phyloP scores from a whole-genome alignment of 2,113 vertebrate species.

The Geothlypis trichas region DNA sequence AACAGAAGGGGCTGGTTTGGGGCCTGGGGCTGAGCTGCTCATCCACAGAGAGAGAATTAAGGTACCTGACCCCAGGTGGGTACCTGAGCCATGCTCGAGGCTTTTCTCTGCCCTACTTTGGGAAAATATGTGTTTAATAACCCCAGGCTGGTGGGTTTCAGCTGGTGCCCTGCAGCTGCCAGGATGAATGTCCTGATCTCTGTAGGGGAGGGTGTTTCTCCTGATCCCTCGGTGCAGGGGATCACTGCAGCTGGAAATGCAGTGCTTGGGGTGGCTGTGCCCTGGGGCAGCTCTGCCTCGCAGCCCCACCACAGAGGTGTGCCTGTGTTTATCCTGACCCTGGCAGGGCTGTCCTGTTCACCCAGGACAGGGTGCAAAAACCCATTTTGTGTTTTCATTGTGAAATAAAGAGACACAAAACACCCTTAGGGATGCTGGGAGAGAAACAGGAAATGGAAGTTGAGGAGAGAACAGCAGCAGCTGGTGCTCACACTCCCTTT shows the following conservation, averaged over 20 bases:
- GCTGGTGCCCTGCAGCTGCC: background rate
- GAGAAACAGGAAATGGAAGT: background rate
- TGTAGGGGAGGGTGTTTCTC: background rate
- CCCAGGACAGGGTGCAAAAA: background rate
- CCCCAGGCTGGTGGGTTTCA: background rate
- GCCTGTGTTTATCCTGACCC: background rate
- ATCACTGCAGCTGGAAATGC: background rate
- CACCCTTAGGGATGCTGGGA: background rate
- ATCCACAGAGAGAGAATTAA: background rate
- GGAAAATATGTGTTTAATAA: background rate
- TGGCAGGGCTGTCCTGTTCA: background rate
- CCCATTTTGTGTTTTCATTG: background rate
- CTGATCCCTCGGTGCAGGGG: background rate
- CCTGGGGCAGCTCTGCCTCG: background rate
- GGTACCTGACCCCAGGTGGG: background rate
- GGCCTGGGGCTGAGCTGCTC: background rate
- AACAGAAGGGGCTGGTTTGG: background rate
- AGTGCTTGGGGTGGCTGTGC: background rate
- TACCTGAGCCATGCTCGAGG: background rate
- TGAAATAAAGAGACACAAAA: background rate
- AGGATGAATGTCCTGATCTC: background rate
- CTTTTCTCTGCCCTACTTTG: background rate
- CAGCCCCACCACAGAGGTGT: background rate
- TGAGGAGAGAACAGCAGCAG: background rate
- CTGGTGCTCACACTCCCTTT: background rate